Conservation (phyloP, 2,113 vertebrate species). For the Rana temporaria region DNA sequence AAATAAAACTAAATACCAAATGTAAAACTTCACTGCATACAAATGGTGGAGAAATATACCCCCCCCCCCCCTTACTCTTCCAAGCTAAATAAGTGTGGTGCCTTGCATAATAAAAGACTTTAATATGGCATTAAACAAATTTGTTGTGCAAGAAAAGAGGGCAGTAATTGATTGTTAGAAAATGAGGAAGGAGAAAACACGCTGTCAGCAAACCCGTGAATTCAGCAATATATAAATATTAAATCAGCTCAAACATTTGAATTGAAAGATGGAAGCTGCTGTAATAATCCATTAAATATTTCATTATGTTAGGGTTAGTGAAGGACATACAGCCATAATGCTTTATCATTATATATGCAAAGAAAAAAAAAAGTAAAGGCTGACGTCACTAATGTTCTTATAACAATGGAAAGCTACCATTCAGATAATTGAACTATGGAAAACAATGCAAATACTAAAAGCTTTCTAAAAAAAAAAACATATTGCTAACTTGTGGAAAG, state of each 20-base stretch:
- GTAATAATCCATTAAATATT: constrained; percentile 26
- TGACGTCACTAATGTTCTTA: no score
- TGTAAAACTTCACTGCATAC: constrained; percentile 24
- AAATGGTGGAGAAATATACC: neutral
- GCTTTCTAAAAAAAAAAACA: no score
- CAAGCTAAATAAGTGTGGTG: constrained; percentile 20
- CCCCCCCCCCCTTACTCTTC: neutral
- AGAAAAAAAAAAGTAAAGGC: neutral
- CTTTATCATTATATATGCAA: neutral
- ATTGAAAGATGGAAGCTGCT: constrained; percentile 17
- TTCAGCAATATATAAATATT: constrained; percentile 37
- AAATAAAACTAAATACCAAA: neutral
- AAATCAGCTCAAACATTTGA: constrained; percentile 40
- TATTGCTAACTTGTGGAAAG: no score
- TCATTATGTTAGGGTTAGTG: constrained; percentile 28
- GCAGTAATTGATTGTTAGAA: constrained; percentile 36
- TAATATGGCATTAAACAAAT: constrained; percentile 27
- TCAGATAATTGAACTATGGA: no score
- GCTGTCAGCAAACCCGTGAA: constrained; percentile 36
- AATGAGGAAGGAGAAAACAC: constrained; percentile 6
- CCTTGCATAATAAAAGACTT: constrained; percentile 23
- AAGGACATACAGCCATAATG: neutral
- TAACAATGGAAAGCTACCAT: no score
- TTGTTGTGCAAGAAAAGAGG: neutral
- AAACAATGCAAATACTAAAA: no score